Evolutionary conservation across 1,140 invertebrate species (phyloP).

Genomic region (Hesperophylax magnus): DNA sequence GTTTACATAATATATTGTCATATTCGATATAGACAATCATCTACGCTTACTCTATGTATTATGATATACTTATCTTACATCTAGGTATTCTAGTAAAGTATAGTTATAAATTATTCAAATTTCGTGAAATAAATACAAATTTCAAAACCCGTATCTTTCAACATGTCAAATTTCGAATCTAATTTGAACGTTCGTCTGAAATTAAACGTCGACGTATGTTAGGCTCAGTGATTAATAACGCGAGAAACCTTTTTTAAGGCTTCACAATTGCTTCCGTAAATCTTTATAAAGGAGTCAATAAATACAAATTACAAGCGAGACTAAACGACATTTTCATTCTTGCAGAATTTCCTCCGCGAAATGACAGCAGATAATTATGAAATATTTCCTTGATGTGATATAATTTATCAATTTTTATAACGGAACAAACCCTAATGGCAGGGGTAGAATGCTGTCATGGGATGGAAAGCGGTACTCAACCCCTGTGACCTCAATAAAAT

Average conservation of each 20-base stretch:
- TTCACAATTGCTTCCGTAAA: constrained; percentile 24
- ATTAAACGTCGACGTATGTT: no score
- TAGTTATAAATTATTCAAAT: no score
- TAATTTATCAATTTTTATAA: constrained; percentile 42
- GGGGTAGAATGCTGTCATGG: neutral
- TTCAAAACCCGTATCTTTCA: no score
- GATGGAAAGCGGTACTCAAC: neutral
- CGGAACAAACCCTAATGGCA: constrained; percentile 7
- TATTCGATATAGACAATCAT: no score
- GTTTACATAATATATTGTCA: no score
- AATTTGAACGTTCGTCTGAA: no score
- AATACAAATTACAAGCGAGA: constrained; percentile 7
- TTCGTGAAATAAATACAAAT: no score
- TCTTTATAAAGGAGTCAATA: constrained; percentile 36
- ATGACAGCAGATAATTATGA: constrained; percentile 38
- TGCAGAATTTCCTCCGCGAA: constrained; percentile 18
- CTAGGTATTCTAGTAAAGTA: no score
- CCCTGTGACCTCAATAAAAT: neutral
- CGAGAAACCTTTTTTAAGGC: neutral
- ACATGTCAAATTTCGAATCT: no score
- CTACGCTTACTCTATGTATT: no score
- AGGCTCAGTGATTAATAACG: no score
- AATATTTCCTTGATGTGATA: constrained; percentile 37
- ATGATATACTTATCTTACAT: no score
- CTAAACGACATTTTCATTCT: constrained; percentile 33